Evolutionary conservation across 2,797 vertebrate genomes (phyloP).

Genomic region (Champsocephalus gunnari): DNA sequence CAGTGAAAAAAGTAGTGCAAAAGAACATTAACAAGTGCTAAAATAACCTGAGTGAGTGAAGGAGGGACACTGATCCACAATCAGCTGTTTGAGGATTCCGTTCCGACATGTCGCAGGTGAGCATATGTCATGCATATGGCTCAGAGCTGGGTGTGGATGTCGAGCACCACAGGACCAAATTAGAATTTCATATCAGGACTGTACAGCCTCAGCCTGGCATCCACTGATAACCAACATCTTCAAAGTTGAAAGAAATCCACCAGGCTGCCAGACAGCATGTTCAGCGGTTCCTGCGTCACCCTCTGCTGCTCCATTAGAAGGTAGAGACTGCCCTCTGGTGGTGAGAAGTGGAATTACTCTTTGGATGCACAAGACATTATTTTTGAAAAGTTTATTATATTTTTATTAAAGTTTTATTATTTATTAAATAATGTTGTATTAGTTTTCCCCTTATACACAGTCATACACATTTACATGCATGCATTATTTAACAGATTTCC

Average conservation of each 20-base stretch:
- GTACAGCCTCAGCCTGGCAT: conserved; percentile 57
- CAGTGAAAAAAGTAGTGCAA: background rate
- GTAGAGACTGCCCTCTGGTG: conserved; percentile 72
- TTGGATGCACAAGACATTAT: background rate
- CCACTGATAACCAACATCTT: conserved; percentile 71
- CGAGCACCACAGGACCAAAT: conserved; percentile 42
- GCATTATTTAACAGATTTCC: too few relatives aligned
- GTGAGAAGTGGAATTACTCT: conserved; percentile 10
- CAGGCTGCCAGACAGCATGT: conserved; percentile 46
- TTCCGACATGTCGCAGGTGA: background rate
- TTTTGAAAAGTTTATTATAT: background rate
- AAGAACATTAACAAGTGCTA: conserved; percentile 8
- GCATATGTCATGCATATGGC: conserved; percentile 33
- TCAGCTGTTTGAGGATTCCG: conserved; percentile 18
- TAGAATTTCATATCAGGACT: conserved; percentile 56
- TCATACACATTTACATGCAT: too few relatives aligned
- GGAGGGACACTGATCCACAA: background rate
- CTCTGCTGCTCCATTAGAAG: conserved; percentile 9
- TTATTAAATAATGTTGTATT: too few relatives aligned
- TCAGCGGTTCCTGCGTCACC: conserved; percentile 41
- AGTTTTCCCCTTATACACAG: too few relatives aligned
- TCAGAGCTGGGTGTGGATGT: conserved; percentile 30
- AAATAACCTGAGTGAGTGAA: background rate
- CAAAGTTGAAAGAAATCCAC: conserved; percentile 67
- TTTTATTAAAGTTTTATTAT: too few relatives aligned